Evolutionary conservation across 2,113 vertebrate genomes (phyloP).

Genomic region (Hymenochirus boettgeri): DNA sequence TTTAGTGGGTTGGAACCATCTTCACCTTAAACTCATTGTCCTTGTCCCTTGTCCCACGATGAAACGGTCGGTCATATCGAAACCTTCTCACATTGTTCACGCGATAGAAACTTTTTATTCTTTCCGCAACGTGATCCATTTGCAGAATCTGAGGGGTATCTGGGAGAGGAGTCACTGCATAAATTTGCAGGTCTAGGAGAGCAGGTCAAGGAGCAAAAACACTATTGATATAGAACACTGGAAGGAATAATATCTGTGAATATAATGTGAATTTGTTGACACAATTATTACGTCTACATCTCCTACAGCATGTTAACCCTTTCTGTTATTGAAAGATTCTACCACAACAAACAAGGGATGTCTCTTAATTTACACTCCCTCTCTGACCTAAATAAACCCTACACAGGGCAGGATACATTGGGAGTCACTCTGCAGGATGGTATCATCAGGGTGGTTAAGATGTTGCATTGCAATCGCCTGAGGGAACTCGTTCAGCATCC

Average conservation of each 20-base stretch:
- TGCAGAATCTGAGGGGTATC: slow-evolving; percentile 89
- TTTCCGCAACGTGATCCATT: slow-evolving; percentile 92
- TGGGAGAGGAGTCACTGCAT: slow-evolving; percentile 93
- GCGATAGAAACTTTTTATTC: slow-evolving; percentile 97
- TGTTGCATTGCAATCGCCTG: slow-evolving; percentile 98
- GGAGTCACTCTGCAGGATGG: slow-evolving; percentile 89
- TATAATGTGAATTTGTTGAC: no score
- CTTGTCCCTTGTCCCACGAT: slow-evolving; percentile 95
- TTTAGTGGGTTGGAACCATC: no score
- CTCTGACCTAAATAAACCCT: no score
- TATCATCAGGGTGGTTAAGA: slow-evolving; percentile 92
- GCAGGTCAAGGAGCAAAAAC: slow-evolving; percentile 57
- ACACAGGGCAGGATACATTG: slow-evolving; percentile 85
- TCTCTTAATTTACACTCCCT: no score
- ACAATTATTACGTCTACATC: no score
- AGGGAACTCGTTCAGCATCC: slow-evolving; percentile 97
- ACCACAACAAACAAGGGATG: no score
- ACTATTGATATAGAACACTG: neutral
- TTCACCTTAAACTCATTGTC: slow-evolving; percentile 96
- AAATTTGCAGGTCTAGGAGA: slow-evolving; percentile 79
- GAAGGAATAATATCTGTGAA: no score
- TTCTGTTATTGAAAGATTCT: no score
- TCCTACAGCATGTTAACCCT: no score
- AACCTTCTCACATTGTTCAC: slow-evolving; percentile 96
- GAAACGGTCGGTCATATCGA: slow-evolving; percentile 95